Percentiles rank a stretch among this genome's conserved stretches.
Evolutionary conservation across 2,888 invertebrate genomes (phyloP).

Genomic region (Oscheius onirici): DNA sequence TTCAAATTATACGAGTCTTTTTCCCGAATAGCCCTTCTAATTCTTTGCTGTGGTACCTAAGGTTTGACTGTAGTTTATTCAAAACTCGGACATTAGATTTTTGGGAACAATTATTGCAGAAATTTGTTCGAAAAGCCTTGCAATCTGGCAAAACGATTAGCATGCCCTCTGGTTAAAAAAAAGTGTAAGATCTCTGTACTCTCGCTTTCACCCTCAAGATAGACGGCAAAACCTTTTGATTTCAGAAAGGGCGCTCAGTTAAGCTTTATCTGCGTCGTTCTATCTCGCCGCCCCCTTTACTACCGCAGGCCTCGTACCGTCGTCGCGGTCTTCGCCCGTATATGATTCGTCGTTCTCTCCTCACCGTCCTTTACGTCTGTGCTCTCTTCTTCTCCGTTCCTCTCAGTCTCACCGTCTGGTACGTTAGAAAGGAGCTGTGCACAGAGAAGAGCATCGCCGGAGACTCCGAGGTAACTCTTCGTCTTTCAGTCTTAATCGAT

Average conservation of each 20-base stretch:
- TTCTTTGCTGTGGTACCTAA: too few species aligned
- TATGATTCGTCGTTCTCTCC: constrained; percentile 23
- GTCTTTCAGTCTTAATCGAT: background rate
- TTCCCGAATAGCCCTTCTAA: too few species aligned
- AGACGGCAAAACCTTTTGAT: background rate
- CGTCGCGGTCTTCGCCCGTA: background rate
- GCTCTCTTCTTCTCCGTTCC: constrained; percentile 67
- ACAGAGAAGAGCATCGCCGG: constrained; percentile 68
- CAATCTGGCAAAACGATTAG: too few species aligned
- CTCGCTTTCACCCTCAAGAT: too few species aligned
- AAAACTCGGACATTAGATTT: too few species aligned
- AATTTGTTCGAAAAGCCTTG: too few species aligned
- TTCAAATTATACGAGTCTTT: too few species aligned
- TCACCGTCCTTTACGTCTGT: constrained; percentile 47
- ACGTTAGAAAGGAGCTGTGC: constrained; percentile 65
- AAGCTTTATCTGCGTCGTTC: constrained; percentile 21
- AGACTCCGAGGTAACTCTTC: constrained; percentile 53
- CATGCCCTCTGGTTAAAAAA: too few species aligned
- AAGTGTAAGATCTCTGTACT: too few species aligned
- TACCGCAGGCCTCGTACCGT: constrained; percentile 3
- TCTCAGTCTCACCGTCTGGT: constrained; percentile 67
- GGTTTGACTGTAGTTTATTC: too few species aligned
- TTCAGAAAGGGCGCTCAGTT: constrained; percentile 14
- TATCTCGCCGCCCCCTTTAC: constrained; percentile 26
- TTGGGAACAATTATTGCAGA: too few species aligned